Evolutionary conservation across 1,140 invertebrate genomes (phyloP), one percentile per base, ranked within the genome.

Genomic region (Paralvinella palmiformis): DNA sequence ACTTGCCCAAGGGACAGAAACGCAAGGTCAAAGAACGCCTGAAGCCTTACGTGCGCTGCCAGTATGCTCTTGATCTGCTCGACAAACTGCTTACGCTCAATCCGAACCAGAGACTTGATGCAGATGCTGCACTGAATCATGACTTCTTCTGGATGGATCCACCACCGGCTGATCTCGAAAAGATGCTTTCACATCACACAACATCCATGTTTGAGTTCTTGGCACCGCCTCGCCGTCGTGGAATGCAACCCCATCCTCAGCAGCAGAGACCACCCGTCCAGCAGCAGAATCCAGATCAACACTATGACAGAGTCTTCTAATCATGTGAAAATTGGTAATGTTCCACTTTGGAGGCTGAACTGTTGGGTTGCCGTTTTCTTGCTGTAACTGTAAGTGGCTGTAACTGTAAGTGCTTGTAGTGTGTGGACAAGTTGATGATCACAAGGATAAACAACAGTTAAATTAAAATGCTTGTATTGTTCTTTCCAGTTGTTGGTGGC

Each of bases 101-200:
- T 82, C 96, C 96, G 0, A 85, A 86, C 0, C 94, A 95, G 78
- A 82, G 97, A 68, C 88, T 88, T 33, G 91, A 97, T 78, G 88
- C 93, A 0, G 94, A 98, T 74, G 88, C 88, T 1, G 95, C 95
- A 0, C 76, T 99, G 1, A 96, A 97, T 83, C 94, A 98, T 72
- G 94, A 97, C 74, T 98, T 98, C 78, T 99, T 98, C 78, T 98
- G 94, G 92, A 92, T 88, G 1, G 94, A 96, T 77, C 96, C 96
- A 5, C 91, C 95, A 88, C 94, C 94, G 0, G 63, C 62, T 22
- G 92, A 96, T 74, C 81, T 97, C 1, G 89, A 86, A 31, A 91
- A 91, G 82, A 96, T 96, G 92, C 80, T 98, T 52, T 91, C 91
- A 0, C 91, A 94, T 72, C 92, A 96, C 75, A 88, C 88, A 0